phyloP scores from a whole-genome alignment of 2,113 vertebrate genomes.

The Ursus arctos region DNA sequence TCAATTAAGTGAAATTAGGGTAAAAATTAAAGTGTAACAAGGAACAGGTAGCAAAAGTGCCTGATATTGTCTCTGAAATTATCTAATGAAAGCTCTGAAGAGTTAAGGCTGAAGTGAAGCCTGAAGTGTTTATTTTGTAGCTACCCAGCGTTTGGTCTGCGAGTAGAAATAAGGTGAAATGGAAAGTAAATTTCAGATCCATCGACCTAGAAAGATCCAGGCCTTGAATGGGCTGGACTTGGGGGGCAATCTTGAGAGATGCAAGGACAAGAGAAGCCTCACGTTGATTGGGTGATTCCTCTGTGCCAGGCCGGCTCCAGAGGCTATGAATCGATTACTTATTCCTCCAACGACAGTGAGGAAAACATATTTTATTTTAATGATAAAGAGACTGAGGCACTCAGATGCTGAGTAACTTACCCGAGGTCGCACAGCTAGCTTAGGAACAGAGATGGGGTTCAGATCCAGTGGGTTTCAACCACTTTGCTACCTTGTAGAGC shows the following conservation, averaged over 20 bases:
- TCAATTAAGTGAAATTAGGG: background rate
- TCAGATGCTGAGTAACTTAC: background rate
- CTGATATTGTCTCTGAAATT: background rate
- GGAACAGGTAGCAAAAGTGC: background rate
- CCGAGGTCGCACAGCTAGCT: background rate
- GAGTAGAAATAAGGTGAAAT: background rate
- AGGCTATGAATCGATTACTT: background rate
- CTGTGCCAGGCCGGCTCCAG: background rate
- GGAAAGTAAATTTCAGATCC: background rate
- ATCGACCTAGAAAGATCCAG: background rate
- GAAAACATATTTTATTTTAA: background rate
- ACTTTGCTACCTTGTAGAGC: rapidly evolving
- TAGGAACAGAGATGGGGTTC: background rate
- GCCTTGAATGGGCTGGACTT: background rate
- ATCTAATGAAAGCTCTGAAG: background rate
- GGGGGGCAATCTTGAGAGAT: background rate
- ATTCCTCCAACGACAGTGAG: background rate
- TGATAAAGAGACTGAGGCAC: background rate
- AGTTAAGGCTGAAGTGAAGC: background rate
- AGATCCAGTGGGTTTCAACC: background rate
- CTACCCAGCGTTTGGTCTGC: background rate
- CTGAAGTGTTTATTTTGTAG: background rate
- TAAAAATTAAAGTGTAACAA: background rate
- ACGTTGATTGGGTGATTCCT: background rate
- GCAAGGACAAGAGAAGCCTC: background rate